Conservation (phyloP, 2,797 vertebrate genomes). For the Megaceryle alcyon region DNA sequence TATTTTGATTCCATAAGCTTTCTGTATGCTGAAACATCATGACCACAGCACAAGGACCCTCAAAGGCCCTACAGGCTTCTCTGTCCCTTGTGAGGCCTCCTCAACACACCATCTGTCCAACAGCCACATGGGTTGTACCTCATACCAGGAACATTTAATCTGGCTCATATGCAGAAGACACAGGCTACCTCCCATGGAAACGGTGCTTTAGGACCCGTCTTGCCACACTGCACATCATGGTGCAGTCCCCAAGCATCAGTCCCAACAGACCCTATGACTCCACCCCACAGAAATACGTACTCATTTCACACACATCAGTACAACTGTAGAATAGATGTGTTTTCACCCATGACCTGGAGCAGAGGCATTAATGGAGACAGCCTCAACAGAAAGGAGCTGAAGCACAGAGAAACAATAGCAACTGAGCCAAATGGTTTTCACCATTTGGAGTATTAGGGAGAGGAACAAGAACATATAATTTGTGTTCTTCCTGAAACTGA, state of each 20-base stretch:
- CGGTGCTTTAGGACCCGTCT: neutral
- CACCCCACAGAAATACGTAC: neutral
- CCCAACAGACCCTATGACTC: neutral
- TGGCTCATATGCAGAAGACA: neutral
- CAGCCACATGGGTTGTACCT: neutral
- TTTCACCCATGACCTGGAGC: neutral
- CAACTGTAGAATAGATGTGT: neutral
- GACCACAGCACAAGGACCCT: neutral
- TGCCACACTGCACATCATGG: neutral
- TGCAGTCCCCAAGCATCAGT: neutral
- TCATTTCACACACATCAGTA: neutral
- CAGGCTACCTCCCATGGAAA: neutral
- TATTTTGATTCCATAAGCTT: no score
- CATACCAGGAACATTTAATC: fast-evolving
- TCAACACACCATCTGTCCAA: neutral
- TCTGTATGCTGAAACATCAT: neutral
- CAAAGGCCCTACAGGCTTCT: neutral
- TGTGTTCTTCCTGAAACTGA: neutral
- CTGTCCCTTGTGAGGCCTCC: neutral
- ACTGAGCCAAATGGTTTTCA: neutral
- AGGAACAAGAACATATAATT: neutral
- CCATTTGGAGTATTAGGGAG: neutral
- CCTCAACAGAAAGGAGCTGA: neutral
- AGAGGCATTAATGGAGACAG: neutral
- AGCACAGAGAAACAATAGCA: neutral